These are phyloP conservation scores for Phenacoccus solenopsis DNA, from an alignment of 1,140 invertebrate species.

Conservation along the genomic window DNA sequence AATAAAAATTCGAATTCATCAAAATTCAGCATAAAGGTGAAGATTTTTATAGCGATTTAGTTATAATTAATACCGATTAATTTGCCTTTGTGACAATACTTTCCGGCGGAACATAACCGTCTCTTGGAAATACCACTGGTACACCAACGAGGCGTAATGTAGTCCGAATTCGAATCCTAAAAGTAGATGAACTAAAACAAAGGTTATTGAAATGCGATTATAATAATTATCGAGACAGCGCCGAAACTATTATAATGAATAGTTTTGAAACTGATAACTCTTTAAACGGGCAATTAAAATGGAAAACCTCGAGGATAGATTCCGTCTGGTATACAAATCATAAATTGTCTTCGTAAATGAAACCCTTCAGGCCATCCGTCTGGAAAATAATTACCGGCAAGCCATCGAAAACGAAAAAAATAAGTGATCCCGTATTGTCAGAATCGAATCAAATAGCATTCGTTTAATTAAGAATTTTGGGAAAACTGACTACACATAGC, in stretches of 20 bases:
- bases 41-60: too few relatives aligned
- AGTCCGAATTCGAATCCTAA: too few relatives aligned
- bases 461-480: background rate
- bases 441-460: too few relatives aligned
- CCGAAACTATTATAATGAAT: constrained; percentile 13
- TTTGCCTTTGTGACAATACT: too few relatives aligned
- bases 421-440: too few relatives aligned
- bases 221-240: constrained; percentile 4
- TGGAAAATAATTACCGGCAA: constrained; percentile 1
- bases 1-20: too few relatives aligned
- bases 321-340: background rate
- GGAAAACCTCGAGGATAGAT: background rate
- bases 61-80: too few relatives aligned
- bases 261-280: constrained; percentile 12
- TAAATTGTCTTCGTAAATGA: constrained; percentile 11
- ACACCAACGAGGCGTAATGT: too few relatives aligned
- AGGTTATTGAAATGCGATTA: background rate
- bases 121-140: too few relatives aligned
- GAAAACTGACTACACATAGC: background rate
- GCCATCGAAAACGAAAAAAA: background rate
- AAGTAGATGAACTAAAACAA: too few relatives aligned
- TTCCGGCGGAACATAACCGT: too few relatives aligned
- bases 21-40: too few relatives aligned
- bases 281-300: constrained; percentile 17
- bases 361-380: background rate